Conservation (phyloP, 2,888 invertebrate species). For the Deilephila porcellus region DNA sequence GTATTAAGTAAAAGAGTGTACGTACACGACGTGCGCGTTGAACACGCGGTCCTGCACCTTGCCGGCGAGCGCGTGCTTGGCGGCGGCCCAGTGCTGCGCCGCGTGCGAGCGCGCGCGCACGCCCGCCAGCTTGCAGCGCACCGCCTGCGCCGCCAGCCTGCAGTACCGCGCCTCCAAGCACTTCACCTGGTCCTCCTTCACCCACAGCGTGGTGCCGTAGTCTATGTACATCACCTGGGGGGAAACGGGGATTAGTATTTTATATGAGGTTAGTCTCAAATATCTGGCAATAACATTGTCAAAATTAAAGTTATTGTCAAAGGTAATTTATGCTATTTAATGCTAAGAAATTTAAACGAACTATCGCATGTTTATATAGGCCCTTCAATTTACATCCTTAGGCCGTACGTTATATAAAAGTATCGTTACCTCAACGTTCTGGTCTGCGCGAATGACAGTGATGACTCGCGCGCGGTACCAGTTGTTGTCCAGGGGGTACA, state of each 20-base stretch:
- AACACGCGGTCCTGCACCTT: conserved; percentile 52
- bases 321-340: too few species aligned
- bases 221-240: conserved; percentile 87
- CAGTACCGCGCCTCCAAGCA: conserved; percentile 81
- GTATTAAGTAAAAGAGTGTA: conserved; percentile 28
- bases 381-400: too few species aligned
- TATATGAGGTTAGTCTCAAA: too few species aligned
- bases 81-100: conserved; percentile 58
- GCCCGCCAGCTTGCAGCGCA: conserved; percentile 78
- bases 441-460: conserved; percentile 58
- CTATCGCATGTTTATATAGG: too few species aligned
- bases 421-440: conserved; percentile 64
- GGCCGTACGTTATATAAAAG: too few species aligned
- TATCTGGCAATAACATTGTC: too few species aligned
- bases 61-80: conserved; percentile 49
- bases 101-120: conserved; percentile 58
- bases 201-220: conserved; percentile 86
- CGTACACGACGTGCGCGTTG: conserved; percentile 66
- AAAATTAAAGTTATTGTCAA: too few species aligned
- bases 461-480: conserved; percentile 75
- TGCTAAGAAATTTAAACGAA: too few species aligned
- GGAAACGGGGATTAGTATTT: too few species aligned
- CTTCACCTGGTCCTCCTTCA: conserved; percentile 81
- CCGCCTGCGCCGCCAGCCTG: conserved; percentile 84
- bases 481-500: conserved; percentile 66